Evolutionary conservation across 2,888 invertebrate genomes (phyloP), one percentile per base, ranked within the genome.

Genomic region (Aporophyla nigra): DNA sequence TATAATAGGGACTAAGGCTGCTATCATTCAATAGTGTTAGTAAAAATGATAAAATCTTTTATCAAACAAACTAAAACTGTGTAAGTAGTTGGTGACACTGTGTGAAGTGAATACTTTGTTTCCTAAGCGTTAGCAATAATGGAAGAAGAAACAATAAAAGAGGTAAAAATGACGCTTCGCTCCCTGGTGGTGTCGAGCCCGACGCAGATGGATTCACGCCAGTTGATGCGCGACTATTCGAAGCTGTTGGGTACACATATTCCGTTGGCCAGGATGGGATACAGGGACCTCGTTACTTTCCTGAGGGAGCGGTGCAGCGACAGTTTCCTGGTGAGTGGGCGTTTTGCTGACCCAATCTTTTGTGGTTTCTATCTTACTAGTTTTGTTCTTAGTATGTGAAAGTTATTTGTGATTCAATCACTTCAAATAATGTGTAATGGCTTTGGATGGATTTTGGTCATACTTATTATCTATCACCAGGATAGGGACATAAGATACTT

Each of bases 131-230:
- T 1, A 54, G 61, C 76, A 77, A 91, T 63, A 14, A 95, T 95
- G 95, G 95, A 91, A 27, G 89, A 90, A 43, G 94, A 95, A 71
- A 12, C 71, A 63, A 59, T 96, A 24, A 89, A 90, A 33, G 86
- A 92, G 68, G 76, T 96, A 73, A 96, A 96, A 88, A 85, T 90
- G 33, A 88, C 90, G 82, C 88, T 96, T 73, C 91, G 94, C 19
- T 94, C 96, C 24, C 88, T 96, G 80, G 96, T 96, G 84, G 96
- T 96, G 80, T 96, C 96, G 7, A 93, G 93, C 76, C 93, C 96
- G 1, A 90, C 93, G 2, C 91, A 93, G 81, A 89, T 96, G 85
- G 93, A 95, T 72, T 91, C 93, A 74, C 90, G 91, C n/a, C 79
- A 92, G 6, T 87, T 96, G 69, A 71, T 92, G 79, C 90, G 93